Evolutionary conservation across 2,888 invertebrate species (phyloP), one percentile per base, ranked within the genome.

Genomic region (Zhuqinia jingwanae): DNA sequence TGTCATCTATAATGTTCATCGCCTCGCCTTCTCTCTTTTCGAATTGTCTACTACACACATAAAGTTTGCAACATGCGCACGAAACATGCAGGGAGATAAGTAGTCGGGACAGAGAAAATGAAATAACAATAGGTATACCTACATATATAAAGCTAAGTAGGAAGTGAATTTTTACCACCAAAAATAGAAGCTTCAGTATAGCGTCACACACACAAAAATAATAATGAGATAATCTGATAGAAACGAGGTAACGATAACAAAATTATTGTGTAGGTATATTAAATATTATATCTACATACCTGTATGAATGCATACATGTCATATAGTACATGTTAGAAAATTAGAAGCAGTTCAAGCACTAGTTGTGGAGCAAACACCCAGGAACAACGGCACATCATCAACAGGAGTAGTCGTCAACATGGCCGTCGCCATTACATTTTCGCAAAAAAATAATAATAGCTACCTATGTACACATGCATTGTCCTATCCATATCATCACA

Each of bases 91-190:
- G n/a, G 11, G 8, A 58, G 42, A 42, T 22, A 68, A 22, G 45
- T 47, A 50, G 70, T 25, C 25, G 25, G n/a, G 25, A 70, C 70
- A 50, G 68, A 47, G 20, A 22, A 58, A 70, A 50, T 20, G 20
- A 17, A 25, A 22, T 30, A 45, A 42, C 20, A 25, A 70, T 70
- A 70, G n/a, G n/a, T n/a, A n/a, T n/a, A n/a, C n/a, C n/a, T n/a
- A n/a, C n/a, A n/a, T n/a, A n/a, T n/a, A n/a, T n/a, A 70, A 70
- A 70, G 70, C 47, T 47, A 76, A 56, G 20, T 36, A 56, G 75
- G 75, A 76, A 76, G 75, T 76, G 15, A 63, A 76, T 50, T 56
- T 76, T 76, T 76, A 20, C 36, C 56, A 27, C 75, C 75, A 76
- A 76, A 76, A 76, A 76, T 76, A 70, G 70, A 15, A 70, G 50